phyloP scores from a whole-genome alignment of 2,797 vertebrate genomes.

The Erethizon dorsatum region DNA sequence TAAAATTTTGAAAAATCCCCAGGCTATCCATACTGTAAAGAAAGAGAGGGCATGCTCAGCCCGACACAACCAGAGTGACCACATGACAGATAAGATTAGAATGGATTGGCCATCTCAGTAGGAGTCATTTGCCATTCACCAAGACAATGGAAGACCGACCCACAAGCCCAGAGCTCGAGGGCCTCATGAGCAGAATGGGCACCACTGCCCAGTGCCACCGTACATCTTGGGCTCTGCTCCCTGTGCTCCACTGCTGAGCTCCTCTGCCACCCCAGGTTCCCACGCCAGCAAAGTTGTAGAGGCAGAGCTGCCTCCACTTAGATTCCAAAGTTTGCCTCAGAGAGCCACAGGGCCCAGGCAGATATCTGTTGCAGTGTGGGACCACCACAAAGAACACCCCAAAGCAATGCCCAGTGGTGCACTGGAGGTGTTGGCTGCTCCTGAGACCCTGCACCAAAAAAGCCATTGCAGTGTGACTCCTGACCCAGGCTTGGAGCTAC shows the following conservation, averaged over 20 bases:
- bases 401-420: too few species aligned
- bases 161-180: not conserved
- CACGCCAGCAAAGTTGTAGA: not conserved
- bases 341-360: not conserved
- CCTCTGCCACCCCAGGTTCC: not conserved
- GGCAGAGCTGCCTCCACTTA: too few species aligned
- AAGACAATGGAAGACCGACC: not conserved
- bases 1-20: not conserved
- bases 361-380: too few species aligned
- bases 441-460: not conserved
- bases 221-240: rapidly evolving
- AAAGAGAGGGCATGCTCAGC: not conserved
- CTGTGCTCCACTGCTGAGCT: rapidly evolving
- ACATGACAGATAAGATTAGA: too few species aligned
- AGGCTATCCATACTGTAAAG: not conserved
- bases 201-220: too few species aligned
- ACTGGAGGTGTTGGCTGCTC: not conserved
- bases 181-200: not conserved
- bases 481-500: too few species aligned
- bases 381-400: too few species aligned
- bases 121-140: not conserved
- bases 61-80: too few species aligned
- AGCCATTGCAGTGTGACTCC: not conserved
- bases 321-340: not conserved
- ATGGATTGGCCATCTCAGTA: not conserved